Percentiles rank a stretch among this genome's conserved stretches.
phyloP scores from a whole-genome alignment of 64 coral and sea anemone genomes.

The Pocillopora verrucosa region DNA sequence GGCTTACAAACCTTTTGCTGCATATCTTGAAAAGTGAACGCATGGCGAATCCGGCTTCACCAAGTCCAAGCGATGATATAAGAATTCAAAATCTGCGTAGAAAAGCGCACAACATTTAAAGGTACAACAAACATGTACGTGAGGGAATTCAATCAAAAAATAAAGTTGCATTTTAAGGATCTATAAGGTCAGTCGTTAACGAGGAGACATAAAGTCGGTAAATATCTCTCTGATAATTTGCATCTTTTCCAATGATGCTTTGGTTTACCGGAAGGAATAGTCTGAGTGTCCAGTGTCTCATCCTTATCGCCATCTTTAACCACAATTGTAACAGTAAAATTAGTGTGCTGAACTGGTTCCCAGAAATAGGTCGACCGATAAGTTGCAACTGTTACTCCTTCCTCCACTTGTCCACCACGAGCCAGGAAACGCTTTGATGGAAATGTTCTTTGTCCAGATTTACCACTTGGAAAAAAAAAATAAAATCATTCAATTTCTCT shows the following conservation, averaged over 20 bases:
- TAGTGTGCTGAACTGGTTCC: slow-evolving; percentile 27
- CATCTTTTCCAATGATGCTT: neutral
- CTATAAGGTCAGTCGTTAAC: neutral
- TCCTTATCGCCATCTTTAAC: slow-evolving; percentile 32
- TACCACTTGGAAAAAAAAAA: slow-evolving; percentile 13
- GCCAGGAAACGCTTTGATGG: slow-evolving; percentile 46
- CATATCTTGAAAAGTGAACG: slow-evolving; percentile 35
- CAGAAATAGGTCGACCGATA: slow-evolving; percentile 55
- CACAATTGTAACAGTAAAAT: slow-evolving; percentile 53
- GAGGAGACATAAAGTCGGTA: too few species aligned
- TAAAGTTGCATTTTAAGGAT: neutral
- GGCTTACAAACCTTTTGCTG: slow-evolving; percentile 24
- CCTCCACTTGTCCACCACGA: slow-evolving; percentile 37
- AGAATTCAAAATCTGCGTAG: slow-evolving; percentile 35
- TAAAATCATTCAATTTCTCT: neutral
- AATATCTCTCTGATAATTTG: neutral
- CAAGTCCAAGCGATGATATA: slow-evolving; percentile 61
- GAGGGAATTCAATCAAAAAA: too few species aligned
- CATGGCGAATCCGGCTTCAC: slow-evolving; percentile 13
- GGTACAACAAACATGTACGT: too few species aligned
- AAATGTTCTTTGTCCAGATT: neutral
- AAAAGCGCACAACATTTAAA: too few species aligned
- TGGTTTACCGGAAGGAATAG: slow-evolving; percentile 8
- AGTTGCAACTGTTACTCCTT: slow-evolving; percentile 46
- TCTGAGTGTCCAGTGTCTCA: neutral